Base-by-base conservation (phyloP, 23 tunicate genomes). In the Diplosoma virens region DNA sequence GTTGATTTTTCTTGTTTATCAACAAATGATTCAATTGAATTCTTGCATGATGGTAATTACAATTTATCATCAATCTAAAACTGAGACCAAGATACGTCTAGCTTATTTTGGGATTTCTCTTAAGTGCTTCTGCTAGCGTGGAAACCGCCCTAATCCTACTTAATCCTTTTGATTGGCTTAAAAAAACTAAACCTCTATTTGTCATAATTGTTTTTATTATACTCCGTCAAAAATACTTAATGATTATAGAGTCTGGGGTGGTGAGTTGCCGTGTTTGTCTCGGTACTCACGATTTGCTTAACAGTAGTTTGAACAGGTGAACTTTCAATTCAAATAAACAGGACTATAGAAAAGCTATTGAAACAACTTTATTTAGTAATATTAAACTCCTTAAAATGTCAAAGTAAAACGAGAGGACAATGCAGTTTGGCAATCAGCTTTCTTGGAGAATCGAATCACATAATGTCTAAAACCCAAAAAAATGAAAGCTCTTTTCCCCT, bases 101-200 rank as follows among this genome's bases (percentile, higher is more conserved):
- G 75, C 26, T 24, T 3, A 7, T 18, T 3, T 18, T 9, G 6
- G 29, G 27, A 11, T 36, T 68, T 24, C 54, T 68, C 26, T 22
- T 16, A 36, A 9, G 11, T n/a, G 26, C 61, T 50, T 25, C 47
- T 3, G 9, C 21, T 11, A 72, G 76, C n/a, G n/a, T n/a, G 84
- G 84, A 80, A 80, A 54, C 84, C 76, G 21, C 65, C 30, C 33
- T 80, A 80, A 80, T 80, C 77, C 84, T 29, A 67, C 26, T 80
- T 80, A 80, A 80, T 80, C 84, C 84, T 33, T 72, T 50, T 72
- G 61, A 72, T 72, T 72, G 33, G 78, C 78, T 72, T 72, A 48
- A 72, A 72, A 72, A 47, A 72, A 72, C 78, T 47, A 72, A 72
- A 47, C 41, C 33, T 9, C 37, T 72, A 72, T 72, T 72, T 53